Conservation (phyloP, 1,140 invertebrate genomes). For the Macrotrachela quadricornifera region DNA sequence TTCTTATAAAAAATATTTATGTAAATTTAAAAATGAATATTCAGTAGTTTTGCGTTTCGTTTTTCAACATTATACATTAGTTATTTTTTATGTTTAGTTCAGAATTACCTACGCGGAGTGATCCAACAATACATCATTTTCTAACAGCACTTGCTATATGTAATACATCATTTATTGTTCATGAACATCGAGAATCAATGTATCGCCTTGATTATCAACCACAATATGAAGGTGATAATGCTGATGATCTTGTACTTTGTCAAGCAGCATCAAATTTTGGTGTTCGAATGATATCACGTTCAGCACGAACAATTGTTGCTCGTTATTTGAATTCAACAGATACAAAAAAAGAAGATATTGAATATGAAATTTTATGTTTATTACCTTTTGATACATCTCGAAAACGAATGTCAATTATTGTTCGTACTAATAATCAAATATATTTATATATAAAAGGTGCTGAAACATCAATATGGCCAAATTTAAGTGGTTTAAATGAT, state of each 20-base stretch:
- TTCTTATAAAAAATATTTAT: too few species aligned
- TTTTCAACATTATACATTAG: too few species aligned
- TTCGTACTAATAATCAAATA: conserved; percentile 24
- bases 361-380: conserved; percentile 28
- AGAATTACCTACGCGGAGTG: background rate
- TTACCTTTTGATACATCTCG: conserved; percentile 42
- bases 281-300: background rate
- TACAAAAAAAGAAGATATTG: conserved; percentile 34
- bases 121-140: background rate
- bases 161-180: conserved; percentile 45
- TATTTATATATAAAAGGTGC: conserved; percentile 29
- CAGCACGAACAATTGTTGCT: background rate
- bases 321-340: background rate
- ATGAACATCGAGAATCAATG: conserved; percentile 38
- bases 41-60: too few species aligned
- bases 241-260: background rate
- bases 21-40: too few species aligned
- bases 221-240: background rate
- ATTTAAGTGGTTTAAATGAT: too few species aligned
- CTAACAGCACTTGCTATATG: conserved; percentile 11
- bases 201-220: conserved; percentile 26
- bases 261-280: background rate
- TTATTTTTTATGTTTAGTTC: background rate
- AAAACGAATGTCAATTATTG: conserved; percentile 45
- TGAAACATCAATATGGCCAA: conserved; percentile 21